Base-by-base conservation (phyloP, 1,140 invertebrate genomes). In the Drosophila grimshawi region DNA sequence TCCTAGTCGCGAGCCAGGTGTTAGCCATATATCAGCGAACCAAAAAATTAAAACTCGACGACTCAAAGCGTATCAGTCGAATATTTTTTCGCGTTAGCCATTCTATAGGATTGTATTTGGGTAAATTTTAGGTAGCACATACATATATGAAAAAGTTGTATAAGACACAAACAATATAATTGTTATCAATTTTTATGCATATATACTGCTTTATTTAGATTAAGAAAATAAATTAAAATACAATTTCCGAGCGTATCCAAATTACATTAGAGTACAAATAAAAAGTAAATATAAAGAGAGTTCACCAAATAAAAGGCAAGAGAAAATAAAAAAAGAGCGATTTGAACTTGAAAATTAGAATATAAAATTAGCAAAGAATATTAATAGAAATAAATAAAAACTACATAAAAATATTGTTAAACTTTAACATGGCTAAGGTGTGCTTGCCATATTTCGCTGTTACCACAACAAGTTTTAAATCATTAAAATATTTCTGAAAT, bases 21-120 rank as follows among this genome's bases (percentile, higher is more conserved):
- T 77, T 68, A 45, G 68, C 59, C 63, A 85, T 89, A 80, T 88
- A 86, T 86, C 72, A 80, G 69, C 19, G 10, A 32, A 59, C 5
- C 48, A 30, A n/a, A 8, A 53, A 61, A 29, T 10, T 39, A 5
- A 43, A n/a, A 30, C 37, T 37, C n/a, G 11, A 30, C 37, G 57
- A 27, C 29, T 3, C 45, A 2, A 56, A 46, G 10, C 29, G 30
- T 56, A 57, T 65, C 49, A 41, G 37, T 27, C 41, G 11, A 30
- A 41, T 63, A 72, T 41, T 51, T 57, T 66, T 72, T 65, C 55
- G 19, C 68, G 35, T 56, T 66, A 27, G 73, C 61, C 29, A 53
- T 55, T 61, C 60, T 71, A 41, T 62, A 35, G 11, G 8, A 33
- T 10, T 60, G 39, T 51, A 35, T 39, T 63, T 46, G 37, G 41